Base-by-base conservation (phyloP, 2,113 vertebrate species). In the Poeciliopsis retropinna region DNA sequence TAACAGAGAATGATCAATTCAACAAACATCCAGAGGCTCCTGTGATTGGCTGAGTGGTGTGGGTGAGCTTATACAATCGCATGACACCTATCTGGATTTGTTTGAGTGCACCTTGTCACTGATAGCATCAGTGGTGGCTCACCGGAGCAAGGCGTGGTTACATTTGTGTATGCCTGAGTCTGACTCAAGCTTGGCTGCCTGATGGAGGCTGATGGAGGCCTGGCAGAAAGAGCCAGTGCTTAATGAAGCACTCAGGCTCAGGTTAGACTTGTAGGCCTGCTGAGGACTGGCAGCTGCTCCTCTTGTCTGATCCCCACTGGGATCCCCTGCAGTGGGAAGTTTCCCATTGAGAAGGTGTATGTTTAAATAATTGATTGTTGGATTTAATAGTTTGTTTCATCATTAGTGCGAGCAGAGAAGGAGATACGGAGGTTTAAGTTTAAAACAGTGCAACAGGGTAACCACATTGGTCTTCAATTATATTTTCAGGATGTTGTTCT, bases 301-400 rank as follows among this genome's bases (percentile, higher is more conserved):
- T 81, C 78, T 78, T 86, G 81, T 92, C 90, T 94, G 93, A 94
- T 93, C 84, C 90, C 90, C 81, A 81, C 92, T 90, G 91, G 76
- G 91, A 83, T 76, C 71, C 71, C 73, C 84, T 60, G 73, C 78
- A 81, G 92, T 12, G 88, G 93, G 90, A 91, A 89, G 82, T 89
- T 87, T 87, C 92, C 88, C 76, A 92, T 79, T 84, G 90, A 90
- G 91, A 90, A 79, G 78, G 65, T 91, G 82, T 74, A 79, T 81
- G 60, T 81, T 65, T 93, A 79, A 94, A 95, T 94, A 92, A 93
- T 94, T 92, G 78, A 93, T 89, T 70, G 51, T 73, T 82, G 72
- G 71, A 80, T 82, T 85, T 77, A 88, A 85, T 84, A 72, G 67
- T 83, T 85, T 87, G 82, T 85, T 86, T 88, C 61, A 88, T 91